Percentiles rank a stretch among this genome's conserved stretches.
phyloP scores from a whole-genome alignment of 1,140 invertebrate species.

The Papilio helenus region DNA sequence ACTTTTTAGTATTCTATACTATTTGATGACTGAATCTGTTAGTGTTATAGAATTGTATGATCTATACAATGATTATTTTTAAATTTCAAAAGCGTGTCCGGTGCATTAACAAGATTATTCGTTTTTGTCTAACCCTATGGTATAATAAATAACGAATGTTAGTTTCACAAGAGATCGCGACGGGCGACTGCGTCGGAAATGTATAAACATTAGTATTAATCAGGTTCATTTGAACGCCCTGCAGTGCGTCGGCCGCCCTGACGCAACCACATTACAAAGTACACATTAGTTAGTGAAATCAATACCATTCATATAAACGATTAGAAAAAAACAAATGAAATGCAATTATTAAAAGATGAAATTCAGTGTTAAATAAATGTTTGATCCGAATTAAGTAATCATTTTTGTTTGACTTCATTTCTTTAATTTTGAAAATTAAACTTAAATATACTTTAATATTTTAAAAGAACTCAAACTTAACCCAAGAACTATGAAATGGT shows the following conservation, averaged over 20 bases:
- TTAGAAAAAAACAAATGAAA: conserved; percentile 12
- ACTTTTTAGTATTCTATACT: too few species aligned
- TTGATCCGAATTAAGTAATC: too few species aligned
- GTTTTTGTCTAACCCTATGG: conserved; percentile 18
- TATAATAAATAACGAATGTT: conserved; percentile 25
- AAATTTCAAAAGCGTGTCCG: not conserved
- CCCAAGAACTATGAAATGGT: not conserved
- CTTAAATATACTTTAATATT: not conserved
- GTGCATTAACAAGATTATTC: not conserved
- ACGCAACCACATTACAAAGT: conserved; percentile 25
- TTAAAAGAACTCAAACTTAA: not conserved
- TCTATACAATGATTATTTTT: not conserved
- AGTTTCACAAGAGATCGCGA: conserved; percentile 38
- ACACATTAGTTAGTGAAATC: not conserved
- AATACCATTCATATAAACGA: not conserved
- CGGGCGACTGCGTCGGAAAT: conserved; percentile 45
- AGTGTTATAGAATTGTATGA: not conserved
- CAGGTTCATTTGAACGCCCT: conserved; percentile 18
- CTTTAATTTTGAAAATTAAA: too few species aligned
- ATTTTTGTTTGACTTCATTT: too few species aligned
- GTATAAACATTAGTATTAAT: conserved; percentile 34
- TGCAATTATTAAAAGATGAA: not conserved
- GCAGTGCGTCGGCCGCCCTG: not conserved
- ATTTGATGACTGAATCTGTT: not conserved
- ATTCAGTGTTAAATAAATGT: too few species aligned